Percentiles rank a stretch among this genome's conserved stretches.
Evolutionary conservation across 2,888 invertebrate genomes (phyloP).

Genomic region (Cosmia pyralina): DNA sequence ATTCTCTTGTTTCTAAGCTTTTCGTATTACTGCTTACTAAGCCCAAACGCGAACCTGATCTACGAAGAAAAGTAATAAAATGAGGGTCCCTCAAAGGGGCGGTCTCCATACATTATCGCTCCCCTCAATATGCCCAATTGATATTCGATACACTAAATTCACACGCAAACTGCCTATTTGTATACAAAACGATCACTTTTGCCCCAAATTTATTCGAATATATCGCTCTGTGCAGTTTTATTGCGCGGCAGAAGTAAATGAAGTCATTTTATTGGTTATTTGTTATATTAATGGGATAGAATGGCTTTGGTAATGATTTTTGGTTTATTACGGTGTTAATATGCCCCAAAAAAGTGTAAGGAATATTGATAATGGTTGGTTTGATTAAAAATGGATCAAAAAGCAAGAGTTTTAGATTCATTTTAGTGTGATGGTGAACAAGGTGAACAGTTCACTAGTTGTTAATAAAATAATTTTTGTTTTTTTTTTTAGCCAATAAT

Average conservation of each 20-base stretch:
- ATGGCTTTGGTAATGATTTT: conserved; percentile 54
- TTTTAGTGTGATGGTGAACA: background rate
- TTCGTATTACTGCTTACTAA: background rate
- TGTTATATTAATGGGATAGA: conserved; percentile 58
- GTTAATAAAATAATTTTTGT: background rate
- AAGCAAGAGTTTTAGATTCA: background rate
- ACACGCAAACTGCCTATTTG: conserved; percentile 87
- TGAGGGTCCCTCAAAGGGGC: conserved; percentile 65
- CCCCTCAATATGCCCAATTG: conserved; percentile 80
- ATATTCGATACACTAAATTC: conserved; percentile 88
- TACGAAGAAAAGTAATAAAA: conserved; percentile 52
- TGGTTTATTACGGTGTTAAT: conserved; percentile 51
- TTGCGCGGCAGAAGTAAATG: conserved; percentile 80
- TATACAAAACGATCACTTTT: conserved; percentile 82
- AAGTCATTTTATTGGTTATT: conserved; percentile 72
- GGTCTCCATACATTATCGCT: conserved; percentile 75
- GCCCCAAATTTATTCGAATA: conserved; percentile 69
- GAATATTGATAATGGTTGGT: background rate
- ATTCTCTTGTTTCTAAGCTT: too few species aligned
- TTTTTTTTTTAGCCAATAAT: background rate
- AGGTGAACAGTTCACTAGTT: background rate
- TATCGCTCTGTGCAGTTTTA: conserved; percentile 77
- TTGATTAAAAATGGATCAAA: background rate
- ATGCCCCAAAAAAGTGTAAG: conserved; percentile 26
- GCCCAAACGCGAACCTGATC: conserved; percentile 10